Evolutionary conservation across 92 coral and sea anemone species (phyloP), one percentile per base, ranked within the genome.

Genomic region (Parazoanthus darwini): DNA sequence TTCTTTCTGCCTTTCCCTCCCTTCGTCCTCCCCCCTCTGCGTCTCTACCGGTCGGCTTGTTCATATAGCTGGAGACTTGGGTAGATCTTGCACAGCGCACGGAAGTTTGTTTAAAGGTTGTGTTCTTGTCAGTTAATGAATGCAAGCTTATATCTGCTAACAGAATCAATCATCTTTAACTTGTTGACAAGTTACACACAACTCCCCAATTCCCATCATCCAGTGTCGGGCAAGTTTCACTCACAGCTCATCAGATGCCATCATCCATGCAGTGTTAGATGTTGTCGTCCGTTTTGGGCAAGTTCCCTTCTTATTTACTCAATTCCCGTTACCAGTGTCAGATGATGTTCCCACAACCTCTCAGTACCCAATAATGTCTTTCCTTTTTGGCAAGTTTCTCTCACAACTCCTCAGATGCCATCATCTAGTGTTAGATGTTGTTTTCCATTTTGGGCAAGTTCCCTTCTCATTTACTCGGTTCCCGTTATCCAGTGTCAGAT

Each of bases 251-350:
- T 80, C 26, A 80, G 18, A 58, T 58, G 1, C 85, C 50, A 36
- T 92, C 94, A 22, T 92, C 90, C 78, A 76, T n/a, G n/a, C n/a
- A 0, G 36, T 38, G 92, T 43, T 20, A 94, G 94, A 22, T 82
- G 77, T 22, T 68, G 70, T 73, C 82, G 81, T 37, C 93, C 90
- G 22, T 95, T 63, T 74, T 83, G 83, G 16, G 11, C 58, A 51
- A 9, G 58, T 51, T 51, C 11, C 11, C 16, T 2, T 13, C 13
- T 0, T 1, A 51, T 2, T 15, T 51, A 0, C 2, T 51, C 58
- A 51, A 1, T 51, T 9, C 16, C 16, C 16, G 2, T 8, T 15
- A 51, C 58, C 58, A 51, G 14, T 9, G 58, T 51, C 11, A 15
- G 58, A 51, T 51, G 58, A 8, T 51, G 58, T 51, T 9, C 6